phyloP scores from a whole-genome alignment of 2,888 invertebrate genomes.

The Drosophila affinis region DNA sequence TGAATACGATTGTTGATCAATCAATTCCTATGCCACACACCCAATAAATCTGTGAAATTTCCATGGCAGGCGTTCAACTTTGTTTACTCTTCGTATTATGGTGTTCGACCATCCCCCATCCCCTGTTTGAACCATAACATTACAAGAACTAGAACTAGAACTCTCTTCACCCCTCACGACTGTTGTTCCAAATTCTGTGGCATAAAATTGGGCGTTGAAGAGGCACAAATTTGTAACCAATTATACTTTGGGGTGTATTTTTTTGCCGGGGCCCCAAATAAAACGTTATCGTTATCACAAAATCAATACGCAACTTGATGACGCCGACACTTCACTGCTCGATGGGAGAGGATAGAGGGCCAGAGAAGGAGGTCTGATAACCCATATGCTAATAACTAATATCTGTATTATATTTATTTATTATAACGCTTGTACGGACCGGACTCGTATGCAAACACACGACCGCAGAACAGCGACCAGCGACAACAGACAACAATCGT shows the following conservation, averaged over 20 bases:
- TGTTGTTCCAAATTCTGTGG: constrained; percentile 33
- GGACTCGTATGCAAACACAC: constrained; percentile 66
- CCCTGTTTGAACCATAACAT: constrained; percentile 28
- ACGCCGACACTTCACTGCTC: constrained; percentile 55
- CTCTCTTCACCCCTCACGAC: not conserved
- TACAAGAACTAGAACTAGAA: constrained; percentile 22
- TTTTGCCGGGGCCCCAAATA: constrained; percentile 32
- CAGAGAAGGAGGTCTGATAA: constrained; percentile 48
- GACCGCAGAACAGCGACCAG: constrained; percentile 29
- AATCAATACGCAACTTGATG: constrained; percentile 69
- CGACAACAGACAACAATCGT: constrained; percentile 30
- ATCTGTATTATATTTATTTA: constrained; percentile 78
- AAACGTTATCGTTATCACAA: constrained; percentile 59
- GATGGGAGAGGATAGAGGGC: not conserved
- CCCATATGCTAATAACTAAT: constrained; percentile 77
- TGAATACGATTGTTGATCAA: constrained; percentile 3
- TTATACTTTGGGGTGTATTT: constrained; percentile 56
- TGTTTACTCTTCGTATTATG: constrained; percentile 27
- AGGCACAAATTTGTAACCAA: constrained; percentile 65
- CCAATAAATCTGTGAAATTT: constrained; percentile 24
- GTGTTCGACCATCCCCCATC: not conserved
- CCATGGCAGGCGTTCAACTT: constrained; percentile 19
- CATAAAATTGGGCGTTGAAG: constrained; percentile 41
- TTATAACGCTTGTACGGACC: constrained; percentile 59
- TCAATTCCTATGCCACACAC: constrained; percentile 3